Conservation (phyloP, 2,797 vertebrate genomes). For the Sebastes miniatus region DNA sequence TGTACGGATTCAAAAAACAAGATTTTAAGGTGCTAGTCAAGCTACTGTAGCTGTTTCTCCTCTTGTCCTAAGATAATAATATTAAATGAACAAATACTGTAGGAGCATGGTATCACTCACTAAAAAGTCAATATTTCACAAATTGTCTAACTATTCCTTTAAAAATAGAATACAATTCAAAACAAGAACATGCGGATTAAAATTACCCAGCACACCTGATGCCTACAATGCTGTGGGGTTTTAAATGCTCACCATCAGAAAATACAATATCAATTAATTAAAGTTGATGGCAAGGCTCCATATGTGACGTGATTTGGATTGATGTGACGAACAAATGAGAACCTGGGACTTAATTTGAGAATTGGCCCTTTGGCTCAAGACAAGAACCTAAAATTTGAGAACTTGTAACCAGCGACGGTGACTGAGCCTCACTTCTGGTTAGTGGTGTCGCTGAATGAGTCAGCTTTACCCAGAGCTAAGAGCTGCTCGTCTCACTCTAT, state of each 20-base stretch:
- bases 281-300: neutral
- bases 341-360: neutral
- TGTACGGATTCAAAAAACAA: neutral
- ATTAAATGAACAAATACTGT: neutral
- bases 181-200: neutral
- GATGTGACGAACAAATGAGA: conserved; percentile 31
- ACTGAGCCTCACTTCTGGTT: conserved; percentile 17
- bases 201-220: neutral
- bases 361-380: conserved; percentile 6
- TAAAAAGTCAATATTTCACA: neutral
- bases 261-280: conserved; percentile 1
- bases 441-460: conserved; percentile 37
- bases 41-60: neutral
- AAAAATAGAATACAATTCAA: neutral
- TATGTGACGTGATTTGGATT: conserved; percentile 35
- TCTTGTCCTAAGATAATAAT: neutral
- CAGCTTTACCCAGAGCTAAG: conserved; percentile 17
- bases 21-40: too few relatives aligned
- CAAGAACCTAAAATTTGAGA: conserved; percentile 6
- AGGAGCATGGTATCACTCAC: neutral
- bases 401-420: conserved; percentile 25
- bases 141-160: neutral
- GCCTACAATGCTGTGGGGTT: neutral
- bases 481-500: neutral
- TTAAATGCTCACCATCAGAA: neutral